These are phyloP conservation scores for Hetaerina titia DNA, from an alignment of 2,888 invertebrate genomes.

Conservation along the genomic window DNA sequence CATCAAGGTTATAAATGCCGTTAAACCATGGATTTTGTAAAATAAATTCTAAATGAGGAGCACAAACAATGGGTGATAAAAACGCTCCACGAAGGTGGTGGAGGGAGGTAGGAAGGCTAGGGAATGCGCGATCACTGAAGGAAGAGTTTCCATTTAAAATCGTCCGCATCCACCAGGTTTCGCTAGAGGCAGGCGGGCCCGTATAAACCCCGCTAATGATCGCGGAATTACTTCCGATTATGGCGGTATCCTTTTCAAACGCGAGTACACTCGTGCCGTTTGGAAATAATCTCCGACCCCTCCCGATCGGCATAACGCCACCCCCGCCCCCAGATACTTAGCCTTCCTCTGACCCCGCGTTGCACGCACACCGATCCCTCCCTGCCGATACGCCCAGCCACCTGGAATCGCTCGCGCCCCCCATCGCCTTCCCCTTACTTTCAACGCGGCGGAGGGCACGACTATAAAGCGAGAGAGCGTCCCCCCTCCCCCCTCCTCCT, in stretches of 20 bases:
- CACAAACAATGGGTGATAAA: neutral
- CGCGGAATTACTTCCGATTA: neutral
- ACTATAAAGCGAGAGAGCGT: too few species aligned
- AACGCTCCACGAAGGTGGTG: neutral
- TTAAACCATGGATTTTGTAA: neutral
- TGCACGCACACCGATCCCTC: neutral
- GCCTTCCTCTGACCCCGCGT: neutral
- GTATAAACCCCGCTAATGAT: slow-evolving; percentile 15
- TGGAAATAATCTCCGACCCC: neutral
- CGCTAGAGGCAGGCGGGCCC: neutral
- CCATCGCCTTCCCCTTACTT: too few species aligned
- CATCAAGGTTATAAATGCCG: neutral
- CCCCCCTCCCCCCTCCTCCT: too few species aligned
- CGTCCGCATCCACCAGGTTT: neutral
- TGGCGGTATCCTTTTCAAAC: slow-evolving; percentile 12
- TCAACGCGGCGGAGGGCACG: too few species aligned
- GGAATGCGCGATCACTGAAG: neutral
- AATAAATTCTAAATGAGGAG: neutral
- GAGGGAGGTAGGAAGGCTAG: neutral
- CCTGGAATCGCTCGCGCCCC: too few species aligned
- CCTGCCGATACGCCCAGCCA: neutral
- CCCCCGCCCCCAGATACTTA: neutral
- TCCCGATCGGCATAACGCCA: neutral
- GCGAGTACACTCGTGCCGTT: neutral
- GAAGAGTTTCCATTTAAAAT: neutral